phyloP scores from a whole-genome alignment of 2,797 vertebrate species.

The Amblyopsis hoosieri region DNA sequence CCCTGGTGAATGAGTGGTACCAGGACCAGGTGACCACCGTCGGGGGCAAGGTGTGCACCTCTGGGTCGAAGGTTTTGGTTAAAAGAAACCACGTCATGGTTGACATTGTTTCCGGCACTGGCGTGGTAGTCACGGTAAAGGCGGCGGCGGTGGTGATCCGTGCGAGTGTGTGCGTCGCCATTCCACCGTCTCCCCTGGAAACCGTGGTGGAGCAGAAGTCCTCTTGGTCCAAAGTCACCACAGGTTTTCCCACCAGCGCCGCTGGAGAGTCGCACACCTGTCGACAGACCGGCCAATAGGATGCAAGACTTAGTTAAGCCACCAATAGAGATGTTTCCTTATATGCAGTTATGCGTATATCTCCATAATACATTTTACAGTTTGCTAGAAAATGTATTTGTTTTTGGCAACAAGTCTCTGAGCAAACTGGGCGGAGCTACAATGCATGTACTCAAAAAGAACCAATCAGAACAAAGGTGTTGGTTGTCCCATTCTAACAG shows the following conservation, averaged over 20 bases:
- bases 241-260: not conserved
- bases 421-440: no score
- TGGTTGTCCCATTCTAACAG: no score
- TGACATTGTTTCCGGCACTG: no score
- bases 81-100: no score
- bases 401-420: no score
- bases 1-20: slow-evolving; percentile 15
- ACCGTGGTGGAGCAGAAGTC: slow-evolving; percentile 43
- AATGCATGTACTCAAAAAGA: no score
- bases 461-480: no score
- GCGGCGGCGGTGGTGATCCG: not conserved
- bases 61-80: no score
- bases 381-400: no score
- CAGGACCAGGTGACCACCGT: slow-evolving; percentile 6
- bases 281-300: not conserved
- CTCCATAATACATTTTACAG: not conserved
- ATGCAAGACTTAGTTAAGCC: not conserved
- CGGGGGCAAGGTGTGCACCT: not conserved
- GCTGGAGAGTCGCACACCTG: slow-evolving; percentile 68
- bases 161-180: not conserved
- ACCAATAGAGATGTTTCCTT: not conserved
- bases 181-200: not conserved
- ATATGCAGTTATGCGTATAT: not conserved
- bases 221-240: slow-evolving; percentile 40
- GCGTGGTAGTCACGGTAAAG: rapidly evolving